phyloP scores from a whole-genome alignment of 2,888 invertebrate genomes.

The Scaptodrosophila latifasciaeformis region DNA sequence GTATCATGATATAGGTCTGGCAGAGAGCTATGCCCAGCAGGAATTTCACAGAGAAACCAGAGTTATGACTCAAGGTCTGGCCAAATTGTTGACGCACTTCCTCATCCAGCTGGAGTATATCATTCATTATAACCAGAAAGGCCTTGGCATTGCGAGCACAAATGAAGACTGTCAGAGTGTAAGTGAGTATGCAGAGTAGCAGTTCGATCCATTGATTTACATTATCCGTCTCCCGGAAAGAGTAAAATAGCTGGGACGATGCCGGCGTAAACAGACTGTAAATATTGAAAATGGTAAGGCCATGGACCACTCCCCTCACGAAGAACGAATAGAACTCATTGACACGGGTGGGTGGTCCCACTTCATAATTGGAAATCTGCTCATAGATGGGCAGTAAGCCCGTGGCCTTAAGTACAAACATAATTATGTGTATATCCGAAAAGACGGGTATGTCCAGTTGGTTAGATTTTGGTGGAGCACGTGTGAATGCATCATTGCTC shows the following conservation, averaged over 20 bases:
- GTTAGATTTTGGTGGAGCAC: constrained; percentile 7
- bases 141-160: constrained; percentile 60
- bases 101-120: constrained; percentile 65
- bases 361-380: constrained; percentile 54
- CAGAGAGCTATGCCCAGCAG: constrained; percentile 53
- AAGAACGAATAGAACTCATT: constrained; percentile 62
- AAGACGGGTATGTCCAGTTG: constrained; percentile 41
- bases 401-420: constrained; percentile 60
- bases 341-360: constrained; percentile 60
- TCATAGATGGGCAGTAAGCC: constrained; percentile 69
- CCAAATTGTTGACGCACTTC: constrained; percentile 62
- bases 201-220: constrained; percentile 71
- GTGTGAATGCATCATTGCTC: constrained; percentile 40
- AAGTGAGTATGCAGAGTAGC: constrained; percentile 63
- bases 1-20: constrained; percentile 61
- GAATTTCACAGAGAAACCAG: constrained; percentile 54
- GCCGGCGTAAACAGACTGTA: constrained; percentile 58
- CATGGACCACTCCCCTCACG: constrained; percentile 56
- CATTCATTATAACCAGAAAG: constrained; percentile 66
- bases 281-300: constrained; percentile 61
- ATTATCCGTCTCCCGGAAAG: constrained; percentile 64
- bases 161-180: constrained; percentile 58
- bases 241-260: constrained; percentile 50
- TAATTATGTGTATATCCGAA: constrained; percentile 55
- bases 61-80: constrained; percentile 49